Evolutionary conservation across 2,888 invertebrate genomes (phyloP).

Genomic region (Diabrotica balteata): DNA sequence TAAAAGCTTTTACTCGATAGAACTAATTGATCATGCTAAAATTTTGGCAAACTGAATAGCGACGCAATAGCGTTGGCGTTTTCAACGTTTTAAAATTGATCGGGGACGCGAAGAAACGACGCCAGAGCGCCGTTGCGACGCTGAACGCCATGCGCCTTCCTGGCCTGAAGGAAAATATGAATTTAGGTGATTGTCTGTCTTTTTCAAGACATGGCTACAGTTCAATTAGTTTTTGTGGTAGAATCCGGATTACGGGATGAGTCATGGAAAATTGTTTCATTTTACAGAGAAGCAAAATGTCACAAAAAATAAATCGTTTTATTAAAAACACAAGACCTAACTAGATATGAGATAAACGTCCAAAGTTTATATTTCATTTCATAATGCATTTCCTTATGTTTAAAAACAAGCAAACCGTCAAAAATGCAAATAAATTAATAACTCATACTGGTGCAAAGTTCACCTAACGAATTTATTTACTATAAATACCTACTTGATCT

Average conservation of each 20-base stretch:
- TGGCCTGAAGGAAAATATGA: slow-evolving; percentile 7
- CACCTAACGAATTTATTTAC: too few species aligned
- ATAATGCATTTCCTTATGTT: too few species aligned
- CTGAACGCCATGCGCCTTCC: slow-evolving; percentile 50
- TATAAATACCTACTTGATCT: too few species aligned
- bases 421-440: too few species aligned
- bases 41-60: background rate
- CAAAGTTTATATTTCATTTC: too few species aligned
- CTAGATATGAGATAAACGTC: too few species aligned
- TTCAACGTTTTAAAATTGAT: slow-evolving; percentile 41
- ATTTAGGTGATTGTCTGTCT: slow-evolving; percentile 5
- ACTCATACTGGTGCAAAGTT: too few species aligned
- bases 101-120: slow-evolving; percentile 39
- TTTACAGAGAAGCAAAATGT: too few species aligned
- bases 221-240: slow-evolving; percentile 19
- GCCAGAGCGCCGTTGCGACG: slow-evolving; percentile 50
- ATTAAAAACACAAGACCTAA: too few species aligned
- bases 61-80: slow-evolving; percentile 26
- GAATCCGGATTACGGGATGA: slow-evolving; percentile 5
- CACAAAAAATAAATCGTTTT: too few species aligned
- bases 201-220: slow-evolving; percentile 13
- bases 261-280: background rate
- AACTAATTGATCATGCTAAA: slow-evolving; percentile 9
- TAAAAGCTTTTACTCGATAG: slow-evolving; percentile 6
- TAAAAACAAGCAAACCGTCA: too few species aligned